phyloP scores from a whole-genome alignment of 2,888 invertebrate species.

The Onchidella celtica region DNA sequence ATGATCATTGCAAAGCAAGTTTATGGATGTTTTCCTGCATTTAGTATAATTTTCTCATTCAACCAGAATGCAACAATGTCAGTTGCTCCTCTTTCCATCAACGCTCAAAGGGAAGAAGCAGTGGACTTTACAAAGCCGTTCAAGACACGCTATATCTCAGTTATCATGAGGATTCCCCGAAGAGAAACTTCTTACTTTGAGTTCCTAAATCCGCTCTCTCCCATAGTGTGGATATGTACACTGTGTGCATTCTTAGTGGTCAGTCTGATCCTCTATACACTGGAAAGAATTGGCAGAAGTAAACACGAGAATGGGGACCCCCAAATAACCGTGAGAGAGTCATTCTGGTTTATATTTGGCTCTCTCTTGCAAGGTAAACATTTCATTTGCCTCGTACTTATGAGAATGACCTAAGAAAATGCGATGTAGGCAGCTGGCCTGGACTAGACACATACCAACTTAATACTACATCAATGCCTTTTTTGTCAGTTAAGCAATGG shows the following conservation, averaged over 20 bases:
- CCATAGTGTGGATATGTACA: constrained; percentile 75
- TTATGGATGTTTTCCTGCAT: too few species aligned
- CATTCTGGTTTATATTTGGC: constrained; percentile 78
- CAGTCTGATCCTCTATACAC: constrained; percentile 73
- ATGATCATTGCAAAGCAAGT: too few species aligned
- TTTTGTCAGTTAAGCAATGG: too few species aligned
- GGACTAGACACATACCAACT: too few species aligned
- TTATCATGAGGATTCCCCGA: constrained; percentile 73
- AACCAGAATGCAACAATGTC: constrained; percentile 79
- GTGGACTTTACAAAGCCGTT: constrained; percentile 79
- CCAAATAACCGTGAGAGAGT: constrained; percentile 71
- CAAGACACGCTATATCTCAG: constrained; percentile 77
- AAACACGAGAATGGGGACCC: background rate
- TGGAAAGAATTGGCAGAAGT: constrained; percentile 68
- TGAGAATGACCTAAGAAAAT: too few species aligned
- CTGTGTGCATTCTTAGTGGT: constrained; percentile 73
- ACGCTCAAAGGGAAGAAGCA: constrained; percentile 74
- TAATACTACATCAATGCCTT: too few species aligned
- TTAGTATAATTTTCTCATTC: too few species aligned
- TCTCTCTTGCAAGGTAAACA: constrained; percentile 74
- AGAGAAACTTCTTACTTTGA: constrained; percentile 76
- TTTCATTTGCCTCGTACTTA: too few species aligned
- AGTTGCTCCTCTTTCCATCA: constrained; percentile 76
- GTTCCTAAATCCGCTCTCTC: constrained; percentile 77
- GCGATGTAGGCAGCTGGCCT: too few species aligned